Evolutionary conservation across 2,113 vertebrate genomes (phyloP), one percentile per base, ranked within the genome.

Genomic region (Nothobranchius kuhntae): DNA sequence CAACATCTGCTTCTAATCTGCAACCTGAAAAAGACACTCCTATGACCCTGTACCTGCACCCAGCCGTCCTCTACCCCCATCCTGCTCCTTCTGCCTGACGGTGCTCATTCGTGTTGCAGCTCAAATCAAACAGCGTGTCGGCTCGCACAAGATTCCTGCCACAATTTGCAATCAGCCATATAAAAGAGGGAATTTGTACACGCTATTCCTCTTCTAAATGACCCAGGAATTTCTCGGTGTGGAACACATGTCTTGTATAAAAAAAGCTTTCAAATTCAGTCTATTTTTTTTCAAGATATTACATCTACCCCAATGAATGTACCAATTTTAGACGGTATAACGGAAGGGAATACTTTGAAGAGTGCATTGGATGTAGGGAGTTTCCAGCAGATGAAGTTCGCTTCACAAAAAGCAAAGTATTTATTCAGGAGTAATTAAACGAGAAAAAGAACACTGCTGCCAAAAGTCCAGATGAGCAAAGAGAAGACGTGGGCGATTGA

Each of bases 1-100:
- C 75, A 60, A 91, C 91, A 93, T 93, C 91, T 94, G 91, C 85
- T 93, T 93, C 86, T 90, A 91, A 92, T 90, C 88, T 90, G 74
- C 77, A 88, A 91, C 88, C 90, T 90, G 85, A 91, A 92, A 87
- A 89, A 90, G 87, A 83, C 90, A 90, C 82, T 87, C 69, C 77
- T 68, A 61, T 83, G 78, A 88, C 89, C 89, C 87, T 80, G 38
- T 86, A 82, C 81, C 73, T 86, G 85, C 79, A 82, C 86, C 80
- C 68, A 78, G 71, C 83, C 81, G 73, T 84, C 84, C 68, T 80
- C 85, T 51, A 65, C 73, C 73, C 71, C 81, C 68, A 21, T 62
- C 67, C 65, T 0, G 3, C 75, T 81, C 75, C 66, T 68, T 68
- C 75, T 81, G 62, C 73, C 80, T 48, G 53, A 75, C 57, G 61